Conservation (phyloP, 92 coral and sea anemone genomes). For the Virgularia gustaviana region DNA sequence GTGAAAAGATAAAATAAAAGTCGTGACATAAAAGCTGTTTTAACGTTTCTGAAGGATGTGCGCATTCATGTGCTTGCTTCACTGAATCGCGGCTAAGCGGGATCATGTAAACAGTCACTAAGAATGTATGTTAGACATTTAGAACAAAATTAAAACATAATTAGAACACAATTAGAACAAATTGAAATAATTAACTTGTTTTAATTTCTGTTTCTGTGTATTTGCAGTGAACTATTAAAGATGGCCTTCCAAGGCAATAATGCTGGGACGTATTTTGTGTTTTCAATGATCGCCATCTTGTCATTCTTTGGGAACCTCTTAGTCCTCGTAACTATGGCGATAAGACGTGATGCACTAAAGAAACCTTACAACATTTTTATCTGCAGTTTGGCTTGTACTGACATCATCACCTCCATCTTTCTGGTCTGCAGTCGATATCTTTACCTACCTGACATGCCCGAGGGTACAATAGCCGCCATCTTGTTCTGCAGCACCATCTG, state of each 20-base stretch:
- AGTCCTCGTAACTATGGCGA: conserved; percentile 9
- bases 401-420: conserved; percentile 12
- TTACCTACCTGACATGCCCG: conserved; percentile 30
- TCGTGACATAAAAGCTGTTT: too few relatives aligned
- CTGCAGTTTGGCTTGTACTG: conserved; percentile 23
- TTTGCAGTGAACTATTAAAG: background rate
- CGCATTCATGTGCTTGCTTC: too few relatives aligned
- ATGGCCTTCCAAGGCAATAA: conserved; percentile 36
- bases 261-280: conserved; percentile 25
- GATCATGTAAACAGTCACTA: too few relatives aligned
- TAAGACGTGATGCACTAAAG: conserved; percentile 24
- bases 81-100: too few relatives aligned
- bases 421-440: conserved; percentile 34
- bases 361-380: conserved; percentile 35
- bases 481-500: conserved; percentile 33
- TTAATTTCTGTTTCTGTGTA: background rate
- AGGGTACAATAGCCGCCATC: conserved; percentile 1
- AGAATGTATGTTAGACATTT: background rate
- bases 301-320: conserved; percentile 31
- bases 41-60: too few relatives aligned
- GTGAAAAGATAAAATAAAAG: too few relatives aligned
- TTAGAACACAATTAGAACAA: background rate
- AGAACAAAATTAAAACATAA: background rate
- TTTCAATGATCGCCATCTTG: conserved; percentile 30
- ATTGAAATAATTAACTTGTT: background rate